phyloP scores from a whole-genome alignment of 2,113 vertebrate genomes.

The Heloderma charlesbogerti region DNA sequence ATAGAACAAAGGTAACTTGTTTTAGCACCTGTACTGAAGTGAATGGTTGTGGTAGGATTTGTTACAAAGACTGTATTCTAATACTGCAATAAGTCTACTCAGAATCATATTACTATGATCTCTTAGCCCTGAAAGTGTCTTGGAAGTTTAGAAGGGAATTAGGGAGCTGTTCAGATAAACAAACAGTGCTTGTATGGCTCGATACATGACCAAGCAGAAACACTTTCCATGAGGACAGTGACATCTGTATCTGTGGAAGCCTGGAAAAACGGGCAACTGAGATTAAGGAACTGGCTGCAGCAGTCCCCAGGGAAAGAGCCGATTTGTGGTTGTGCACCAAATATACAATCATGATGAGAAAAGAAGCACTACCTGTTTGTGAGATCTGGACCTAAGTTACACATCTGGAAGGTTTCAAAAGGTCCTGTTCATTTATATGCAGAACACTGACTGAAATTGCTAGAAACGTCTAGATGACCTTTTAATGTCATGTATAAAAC shows the following conservation, averaged over 20 bases:
- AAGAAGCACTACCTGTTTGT: neutral
- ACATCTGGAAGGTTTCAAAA: neutral
- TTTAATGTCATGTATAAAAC: neutral
- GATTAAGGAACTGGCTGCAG: neutral
- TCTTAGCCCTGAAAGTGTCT: neutral
- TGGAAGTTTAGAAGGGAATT: neutral
- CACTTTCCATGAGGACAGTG: neutral
- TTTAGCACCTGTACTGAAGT: neutral
- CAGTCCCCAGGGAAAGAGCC: neutral
- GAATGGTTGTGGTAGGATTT: neutral
- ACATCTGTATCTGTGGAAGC: neutral
- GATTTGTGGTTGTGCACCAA: neutral
- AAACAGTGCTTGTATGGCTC: neutral
- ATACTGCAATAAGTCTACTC: neutral
- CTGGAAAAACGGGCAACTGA: neutral
- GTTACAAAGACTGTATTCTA: neutral
- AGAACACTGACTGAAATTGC: neutral
- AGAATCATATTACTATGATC: neutral
- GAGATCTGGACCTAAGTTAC: neutral
- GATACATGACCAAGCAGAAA: neutral
- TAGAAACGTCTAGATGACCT: neutral
- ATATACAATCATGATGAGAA: neutral
- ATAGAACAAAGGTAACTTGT: constrained; percentile 12
- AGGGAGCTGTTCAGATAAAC: neutral
- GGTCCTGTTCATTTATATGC: neutral